phyloP scores from a whole-genome alignment of 2,888 invertebrate species.

The Synergus japonicus region DNA sequence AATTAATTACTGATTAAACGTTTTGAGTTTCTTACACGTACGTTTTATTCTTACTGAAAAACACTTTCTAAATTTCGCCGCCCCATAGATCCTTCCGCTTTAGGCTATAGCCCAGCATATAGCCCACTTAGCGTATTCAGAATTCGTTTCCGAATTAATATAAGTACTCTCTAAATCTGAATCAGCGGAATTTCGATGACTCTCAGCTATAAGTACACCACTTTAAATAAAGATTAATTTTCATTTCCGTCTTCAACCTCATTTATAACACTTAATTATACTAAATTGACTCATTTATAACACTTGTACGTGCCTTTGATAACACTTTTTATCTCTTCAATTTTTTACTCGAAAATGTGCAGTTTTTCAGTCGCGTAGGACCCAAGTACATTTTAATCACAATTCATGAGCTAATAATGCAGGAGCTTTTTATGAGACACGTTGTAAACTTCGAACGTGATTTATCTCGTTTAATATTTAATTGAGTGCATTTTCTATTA shows the following conservation, averaged over 20 bases:
- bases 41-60: not conserved
- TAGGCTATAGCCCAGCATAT: not conserved
- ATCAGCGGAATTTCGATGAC: not conserved
- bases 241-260: too few relatives aligned
- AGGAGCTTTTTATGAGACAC: not conserved
- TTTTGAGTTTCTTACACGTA: not conserved
- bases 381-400: not conserved
- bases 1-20: not conserved
- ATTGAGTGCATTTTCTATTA: not conserved
- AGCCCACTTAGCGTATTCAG: not conserved
- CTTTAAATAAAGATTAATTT: not conserved
- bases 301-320: not conserved
- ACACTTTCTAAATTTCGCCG: slow-evolving; percentile 35
- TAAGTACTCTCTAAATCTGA: slow-evolving; percentile 9
- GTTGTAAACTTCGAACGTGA: not conserved
- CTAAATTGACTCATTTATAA: too few relatives aligned
- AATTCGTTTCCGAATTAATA: slow-evolving; percentile 18
- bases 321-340: not conserved
- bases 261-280: too few relatives aligned
- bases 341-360: not conserved
- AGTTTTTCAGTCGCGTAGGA: not conserved
- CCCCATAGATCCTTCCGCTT: slow-evolving; percentile 10
- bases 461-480: not conserved
- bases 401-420: not conserved
- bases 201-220: not conserved